Base-by-base conservation (phyloP, 92 coral and sea anemone species). In the Zoanthus sociatus region DNA sequence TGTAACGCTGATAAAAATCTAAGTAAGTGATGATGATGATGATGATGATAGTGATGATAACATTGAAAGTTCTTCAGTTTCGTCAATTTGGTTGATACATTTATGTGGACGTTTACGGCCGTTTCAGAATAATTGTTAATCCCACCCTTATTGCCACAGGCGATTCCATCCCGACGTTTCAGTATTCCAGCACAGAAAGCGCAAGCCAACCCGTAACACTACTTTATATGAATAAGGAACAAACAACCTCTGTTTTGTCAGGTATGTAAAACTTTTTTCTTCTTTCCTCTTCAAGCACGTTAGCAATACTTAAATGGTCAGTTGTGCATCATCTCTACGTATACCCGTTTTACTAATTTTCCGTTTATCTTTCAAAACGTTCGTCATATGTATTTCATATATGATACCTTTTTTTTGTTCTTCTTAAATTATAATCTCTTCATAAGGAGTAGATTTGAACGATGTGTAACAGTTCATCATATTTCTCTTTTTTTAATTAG, bases 121-220 rank as follows among this genome's bases (percentile, higher is more conserved):
- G 1, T 7, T 0, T 50, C 1, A 50, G 55, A 11, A 50, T 50
- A 7, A 50, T 5, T 50, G 12, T 50, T 50, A 50, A 67, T 67
- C 11, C 9, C 42, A 6, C 9, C 13, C 48, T 17, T 42, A 16
- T 69, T 55, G 16, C 78, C 3, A 50, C 77, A 94, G 98, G 86
- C 64, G 96, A 94, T 76, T 84, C 91, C 50, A 87, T 91, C 74
- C 98, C 98, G 15, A 91, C 51, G 86, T 91, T 94, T 81, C 87
- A 92, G 11, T 71, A 84, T 1, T 47, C 85, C 5, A 72, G 66
- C 18, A 63, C 44, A 21, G 66, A 77, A 4, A 77, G 60, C 5
- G 44, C 78, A 33, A 76, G 79, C 44, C 84, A 83, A 69, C 91
- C 93, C 83, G 92, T 90, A 30, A 33, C 91, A 58, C 70, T 94